phyloP scores from a whole-genome alignment of 1,140 invertebrate species.

The Pogonomyrmex barbatus region DNA sequence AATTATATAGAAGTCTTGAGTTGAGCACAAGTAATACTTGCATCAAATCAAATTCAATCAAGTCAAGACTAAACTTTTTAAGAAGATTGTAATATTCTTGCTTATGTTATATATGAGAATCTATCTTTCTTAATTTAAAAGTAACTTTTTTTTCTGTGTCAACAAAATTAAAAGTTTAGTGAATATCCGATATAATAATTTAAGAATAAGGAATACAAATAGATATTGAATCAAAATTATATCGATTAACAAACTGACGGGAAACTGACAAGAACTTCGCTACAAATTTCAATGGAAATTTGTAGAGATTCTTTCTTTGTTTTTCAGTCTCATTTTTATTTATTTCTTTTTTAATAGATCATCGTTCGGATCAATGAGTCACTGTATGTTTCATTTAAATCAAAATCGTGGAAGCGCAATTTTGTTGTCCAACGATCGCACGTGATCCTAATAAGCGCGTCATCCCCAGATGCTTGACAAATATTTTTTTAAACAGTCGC shows the following conservation, averaged over 20 bases:
- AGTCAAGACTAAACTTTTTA: too few species aligned
- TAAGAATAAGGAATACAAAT: background rate
- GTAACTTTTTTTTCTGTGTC: too few species aligned
- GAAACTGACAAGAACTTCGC: background rate
- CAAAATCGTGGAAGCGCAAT: constrained; percentile 30
- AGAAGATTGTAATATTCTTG: too few species aligned
- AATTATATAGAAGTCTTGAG: too few species aligned
- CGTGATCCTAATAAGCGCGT: constrained; percentile 42
- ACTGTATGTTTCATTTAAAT: constrained; percentile 38
- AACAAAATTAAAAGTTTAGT: too few species aligned
- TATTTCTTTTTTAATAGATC: constrained; percentile 6
- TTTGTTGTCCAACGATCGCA: constrained; percentile 2
- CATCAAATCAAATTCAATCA: too few species aligned
- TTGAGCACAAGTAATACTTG: too few species aligned
- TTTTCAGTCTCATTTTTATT: background rate
- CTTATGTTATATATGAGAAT: too few species aligned
- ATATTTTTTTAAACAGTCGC: constrained; percentile 46
- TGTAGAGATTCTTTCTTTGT: background rate
- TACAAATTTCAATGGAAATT: background rate
- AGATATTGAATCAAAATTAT: constrained; percentile 7
- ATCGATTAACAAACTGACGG: background rate
- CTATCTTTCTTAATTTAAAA: too few species aligned
- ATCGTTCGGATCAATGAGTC: constrained; percentile 12
- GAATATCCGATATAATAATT: background rate
- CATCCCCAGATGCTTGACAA: constrained; percentile 37